These are phyloP conservation scores for Neodiprion pinetum DNA, from an alignment of 1,140 invertebrate species.

Conservation along the genomic window DNA sequence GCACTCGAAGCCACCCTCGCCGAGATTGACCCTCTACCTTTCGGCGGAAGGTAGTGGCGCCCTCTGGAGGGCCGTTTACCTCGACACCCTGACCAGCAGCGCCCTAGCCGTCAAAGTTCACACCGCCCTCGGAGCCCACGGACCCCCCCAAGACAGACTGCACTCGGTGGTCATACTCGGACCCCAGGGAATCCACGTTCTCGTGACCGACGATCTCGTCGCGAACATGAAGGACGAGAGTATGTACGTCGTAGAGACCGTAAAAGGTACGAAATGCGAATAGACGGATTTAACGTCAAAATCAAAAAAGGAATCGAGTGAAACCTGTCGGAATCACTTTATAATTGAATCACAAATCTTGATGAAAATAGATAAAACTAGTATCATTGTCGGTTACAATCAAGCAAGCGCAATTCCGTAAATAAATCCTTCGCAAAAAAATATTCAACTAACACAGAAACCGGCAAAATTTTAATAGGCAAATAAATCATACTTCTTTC, in stretches of 20 bases:
- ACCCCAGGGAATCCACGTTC: conserved; percentile 76
- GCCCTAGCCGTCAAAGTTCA: conserved; percentile 75
- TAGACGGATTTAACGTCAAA: background rate
- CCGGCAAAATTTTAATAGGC: background rate
- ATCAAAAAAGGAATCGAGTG: no score
- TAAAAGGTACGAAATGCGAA: conserved; percentile 51
- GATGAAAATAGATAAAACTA: no score
- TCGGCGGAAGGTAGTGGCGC: conserved; percentile 68
- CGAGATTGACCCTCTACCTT: conserved; percentile 82
- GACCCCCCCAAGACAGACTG: conserved; percentile 66
- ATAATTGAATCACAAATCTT: no score
- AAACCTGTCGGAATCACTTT: no score
- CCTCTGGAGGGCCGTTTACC: conserved; percentile 82
- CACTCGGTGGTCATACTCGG: conserved; percentile 74
- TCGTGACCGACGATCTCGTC: conserved; percentile 78
- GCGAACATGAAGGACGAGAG: conserved; percentile 71
- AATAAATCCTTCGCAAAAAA: no score
- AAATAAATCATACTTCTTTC: conserved; percentile 14
- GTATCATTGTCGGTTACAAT: no score
- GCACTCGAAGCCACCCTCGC: conserved; percentile 77
- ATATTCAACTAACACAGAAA: background rate
- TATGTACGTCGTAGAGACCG: conserved; percentile 68
- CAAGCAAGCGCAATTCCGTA: no score
- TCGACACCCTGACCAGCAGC: conserved; percentile 70
- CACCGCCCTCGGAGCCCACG: conserved; percentile 67